phyloP scores from a whole-genome alignment of 1,140 invertebrate species.

The Halyomorpha halys region DNA sequence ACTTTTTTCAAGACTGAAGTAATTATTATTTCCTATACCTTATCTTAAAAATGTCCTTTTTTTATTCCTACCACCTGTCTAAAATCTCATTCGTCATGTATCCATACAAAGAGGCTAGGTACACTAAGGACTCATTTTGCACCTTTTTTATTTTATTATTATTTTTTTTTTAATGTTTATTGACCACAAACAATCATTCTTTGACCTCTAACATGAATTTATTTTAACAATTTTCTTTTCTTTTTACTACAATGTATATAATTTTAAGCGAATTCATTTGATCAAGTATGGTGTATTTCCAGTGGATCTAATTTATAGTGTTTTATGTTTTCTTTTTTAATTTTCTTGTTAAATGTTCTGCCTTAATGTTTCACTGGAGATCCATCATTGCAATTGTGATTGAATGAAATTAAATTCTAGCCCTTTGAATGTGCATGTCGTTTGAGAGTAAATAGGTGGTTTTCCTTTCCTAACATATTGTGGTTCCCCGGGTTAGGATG shows the following conservation, averaged over 20 bases:
- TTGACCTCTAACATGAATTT: constrained; percentile 1
- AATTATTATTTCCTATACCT: neutral
- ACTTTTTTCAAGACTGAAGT: too few relatives aligned
- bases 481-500: constrained; percentile 23
- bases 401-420: constrained; percentile 7
- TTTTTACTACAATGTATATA: constrained; percentile 6
- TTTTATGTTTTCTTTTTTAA: neutral
- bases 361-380: neutral
- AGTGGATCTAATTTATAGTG: neutral
- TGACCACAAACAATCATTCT: constrained; percentile 3
- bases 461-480: constrained; percentile 23
- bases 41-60: neutral
- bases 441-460: constrained; percentile 21
- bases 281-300: neutral
- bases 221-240: constrained; percentile 13
- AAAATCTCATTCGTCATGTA: neutral
- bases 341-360: neutral
- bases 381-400: neutral
- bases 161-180: neutral
- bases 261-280: neutral
- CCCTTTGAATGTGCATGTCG: constrained; percentile 26
- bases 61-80: constrained; percentile 17
- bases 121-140: constrained; percentile 3
- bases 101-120: constrained; percentile 21
- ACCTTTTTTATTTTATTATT: neutral